Conservation (phyloP, 2,888 invertebrate species). For the Congeria kusceri region DNA sequence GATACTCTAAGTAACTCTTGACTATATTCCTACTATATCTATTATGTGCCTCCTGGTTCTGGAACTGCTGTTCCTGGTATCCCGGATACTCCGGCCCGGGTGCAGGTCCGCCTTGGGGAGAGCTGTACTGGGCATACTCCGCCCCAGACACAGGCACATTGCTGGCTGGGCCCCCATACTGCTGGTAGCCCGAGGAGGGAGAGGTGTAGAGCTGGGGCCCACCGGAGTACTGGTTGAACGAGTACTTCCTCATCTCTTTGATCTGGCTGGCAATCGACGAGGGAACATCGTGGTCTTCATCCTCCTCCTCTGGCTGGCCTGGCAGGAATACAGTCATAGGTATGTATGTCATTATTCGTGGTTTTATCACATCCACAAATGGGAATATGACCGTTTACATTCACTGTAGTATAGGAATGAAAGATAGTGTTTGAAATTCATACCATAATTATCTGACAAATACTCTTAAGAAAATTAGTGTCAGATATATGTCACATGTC, state of each 20-base stretch:
- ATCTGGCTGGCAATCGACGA: slow-evolving; percentile 63
- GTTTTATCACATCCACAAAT: no score
- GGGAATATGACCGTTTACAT: no score
- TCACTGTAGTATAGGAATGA: no score
- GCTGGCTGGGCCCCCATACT: slow-evolving; percentile 8
- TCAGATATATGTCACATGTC: no score
- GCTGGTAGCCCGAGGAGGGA: slow-evolving; percentile 18
- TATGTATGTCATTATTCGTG: no score
- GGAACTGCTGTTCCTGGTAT: slow-evolving; percentile 30
- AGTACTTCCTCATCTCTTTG: slow-evolving; percentile 67
- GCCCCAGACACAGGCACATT: slow-evolving; percentile 25
- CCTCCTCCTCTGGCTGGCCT: slow-evolving; percentile 60
- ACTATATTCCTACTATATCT: neutral
- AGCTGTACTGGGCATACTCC: slow-evolving; percentile 15
- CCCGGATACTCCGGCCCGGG: slow-evolving; percentile 14
- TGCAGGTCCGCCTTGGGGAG: neutral
- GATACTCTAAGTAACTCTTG: no score
- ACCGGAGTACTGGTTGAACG: slow-evolving; percentile 70
- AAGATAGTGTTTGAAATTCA: no score
- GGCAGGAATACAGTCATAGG: neutral
- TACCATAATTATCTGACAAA: no score
- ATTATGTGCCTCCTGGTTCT: neutral
- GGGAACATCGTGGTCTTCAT: slow-evolving; percentile 66
- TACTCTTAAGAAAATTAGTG: no score
- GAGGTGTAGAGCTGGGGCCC: slow-evolving; percentile 65